Percentiles rank a stretch among this genome's conserved stretches.
These are phyloP conservation scores for Palythoa heliodiscus DNA, from an alignment of 92 coral and sea anemone species.

Conservation along the genomic window DNA sequence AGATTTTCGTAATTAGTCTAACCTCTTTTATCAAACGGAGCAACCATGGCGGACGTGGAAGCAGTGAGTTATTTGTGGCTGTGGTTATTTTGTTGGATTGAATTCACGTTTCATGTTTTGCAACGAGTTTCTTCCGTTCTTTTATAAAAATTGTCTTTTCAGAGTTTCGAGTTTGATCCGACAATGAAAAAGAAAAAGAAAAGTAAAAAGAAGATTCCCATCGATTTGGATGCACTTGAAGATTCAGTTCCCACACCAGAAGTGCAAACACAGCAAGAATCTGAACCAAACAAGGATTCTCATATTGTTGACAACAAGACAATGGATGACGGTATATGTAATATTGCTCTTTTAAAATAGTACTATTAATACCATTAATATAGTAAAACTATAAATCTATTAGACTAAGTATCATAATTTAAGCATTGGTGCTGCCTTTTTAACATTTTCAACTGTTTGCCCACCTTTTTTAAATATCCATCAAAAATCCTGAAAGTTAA, in stretches of 20 bases:
- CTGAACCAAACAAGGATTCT: conserved; percentile 56
- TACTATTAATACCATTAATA: too few species aligned
- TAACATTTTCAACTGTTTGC: background rate
- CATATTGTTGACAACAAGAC: conserved; percentile 48
- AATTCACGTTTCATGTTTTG: background rate
- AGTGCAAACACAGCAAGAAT: conserved; percentile 52
- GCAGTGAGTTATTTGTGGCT: conserved; percentile 57
- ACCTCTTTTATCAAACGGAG: background rate
- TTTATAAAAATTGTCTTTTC: conserved; percentile 8
- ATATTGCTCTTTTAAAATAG: background rate
- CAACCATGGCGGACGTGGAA: conserved; percentile 82
- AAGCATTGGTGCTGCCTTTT: background rate
- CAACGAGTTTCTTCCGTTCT: background rate
- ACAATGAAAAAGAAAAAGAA: conserved; percentile 98
- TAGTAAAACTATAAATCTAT: too few species aligned
- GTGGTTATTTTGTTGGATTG: background rate
- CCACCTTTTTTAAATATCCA: too few species aligned
- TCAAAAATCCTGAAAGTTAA: too few species aligned
- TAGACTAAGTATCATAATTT: background rate
- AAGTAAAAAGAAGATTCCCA: conserved; percentile 72
- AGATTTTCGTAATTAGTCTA: background rate
- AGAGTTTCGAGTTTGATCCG: conserved; percentile 76
- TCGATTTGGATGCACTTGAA: conserved; percentile 85
- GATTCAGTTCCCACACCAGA: conserved; percentile 62
- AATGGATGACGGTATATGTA: conserved; percentile 49